phyloP scores from a whole-genome alignment of 2,888 invertebrate genomes.

The Trichopoda pennipes region DNA sequence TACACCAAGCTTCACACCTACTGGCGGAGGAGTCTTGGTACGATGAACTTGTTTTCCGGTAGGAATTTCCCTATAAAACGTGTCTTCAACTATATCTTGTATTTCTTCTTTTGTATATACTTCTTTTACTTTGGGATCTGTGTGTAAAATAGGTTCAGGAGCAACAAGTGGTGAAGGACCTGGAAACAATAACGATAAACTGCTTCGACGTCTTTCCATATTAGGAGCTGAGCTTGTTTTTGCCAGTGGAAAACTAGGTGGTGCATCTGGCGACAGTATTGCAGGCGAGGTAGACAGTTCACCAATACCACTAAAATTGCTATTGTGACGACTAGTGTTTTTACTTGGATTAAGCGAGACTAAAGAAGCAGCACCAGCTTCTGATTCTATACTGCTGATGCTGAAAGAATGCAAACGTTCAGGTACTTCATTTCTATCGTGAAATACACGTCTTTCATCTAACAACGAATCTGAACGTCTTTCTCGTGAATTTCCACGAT shows the following conservation, averaged over 20 bases:
- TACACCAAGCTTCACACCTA: conserved; percentile 78
- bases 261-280: conserved; percentile 50
- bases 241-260: conserved; percentile 75
- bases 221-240: conserved; percentile 77
- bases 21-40: conserved; percentile 79
- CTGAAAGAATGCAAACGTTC: conserved; percentile 76
- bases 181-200: conserved; percentile 74
- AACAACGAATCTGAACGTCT: conserved; percentile 73
- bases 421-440: conserved; percentile 75
- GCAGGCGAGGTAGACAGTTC: conserved; percentile 48
- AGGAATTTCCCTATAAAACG: conserved; percentile 74
- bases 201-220: conserved; percentile 74
- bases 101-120: conserved; percentile 70
- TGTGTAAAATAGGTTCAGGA: conserved; percentile 74
- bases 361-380: conserved; percentile 59
- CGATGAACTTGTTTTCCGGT: conserved; percentile 75
- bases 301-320: conserved; percentile 73
- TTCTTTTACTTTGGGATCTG: conserved; percentile 71
- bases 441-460: conserved; percentile 51
- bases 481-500: conserved; percentile 69
- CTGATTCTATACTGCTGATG: conserved; percentile 75
- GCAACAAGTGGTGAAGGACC: conserved; percentile 76
- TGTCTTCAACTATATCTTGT: conserved; percentile 70
- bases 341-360: conserved; percentile 69
- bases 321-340: conserved; percentile 73